Conservation (phyloP, 2,797 vertebrate genomes). For the Tympanoctomys barrerae region DNA sequence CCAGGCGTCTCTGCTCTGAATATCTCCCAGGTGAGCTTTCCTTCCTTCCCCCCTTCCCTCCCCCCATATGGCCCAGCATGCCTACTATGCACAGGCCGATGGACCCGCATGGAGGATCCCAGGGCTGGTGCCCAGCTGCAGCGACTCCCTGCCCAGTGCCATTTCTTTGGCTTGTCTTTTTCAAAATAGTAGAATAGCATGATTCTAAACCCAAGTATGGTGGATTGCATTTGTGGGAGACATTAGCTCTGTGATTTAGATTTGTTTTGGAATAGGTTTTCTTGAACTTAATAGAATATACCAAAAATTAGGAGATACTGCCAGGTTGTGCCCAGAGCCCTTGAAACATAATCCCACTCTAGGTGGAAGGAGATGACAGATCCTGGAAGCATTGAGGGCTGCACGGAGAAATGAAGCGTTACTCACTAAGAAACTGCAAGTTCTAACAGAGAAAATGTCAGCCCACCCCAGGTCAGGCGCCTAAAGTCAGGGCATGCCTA, state of each 20-base stretch:
- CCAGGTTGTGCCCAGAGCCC: background rate
- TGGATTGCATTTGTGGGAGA: background rate
- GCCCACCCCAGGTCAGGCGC: background rate
- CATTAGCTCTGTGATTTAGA: background rate
- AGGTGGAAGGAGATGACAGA: background rate
- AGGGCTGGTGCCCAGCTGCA: background rate
- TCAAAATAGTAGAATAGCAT: background rate
- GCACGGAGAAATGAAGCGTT: background rate
- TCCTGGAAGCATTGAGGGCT: too few species aligned
- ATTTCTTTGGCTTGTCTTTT: background rate
- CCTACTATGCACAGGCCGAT: background rate
- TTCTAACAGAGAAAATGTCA: background rate
- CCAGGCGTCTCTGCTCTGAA: background rate
- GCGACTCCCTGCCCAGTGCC: background rate
- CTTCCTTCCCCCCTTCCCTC: background rate
- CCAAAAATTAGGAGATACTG: background rate
- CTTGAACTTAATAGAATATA: background rate
- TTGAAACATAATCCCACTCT: background rate
- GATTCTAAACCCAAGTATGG: background rate
- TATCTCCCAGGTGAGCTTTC: background rate
- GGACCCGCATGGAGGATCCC: background rate
- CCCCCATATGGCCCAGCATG: background rate
- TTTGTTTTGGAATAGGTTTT: background rate
- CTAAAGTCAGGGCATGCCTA: background rate
- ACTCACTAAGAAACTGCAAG: background rate